A percentile compares a stretch with the other conserved stretches of the same genome.
Conservation (phyloP, 2,888 invertebrate species). For the Drosophila mayaguana region DNA sequence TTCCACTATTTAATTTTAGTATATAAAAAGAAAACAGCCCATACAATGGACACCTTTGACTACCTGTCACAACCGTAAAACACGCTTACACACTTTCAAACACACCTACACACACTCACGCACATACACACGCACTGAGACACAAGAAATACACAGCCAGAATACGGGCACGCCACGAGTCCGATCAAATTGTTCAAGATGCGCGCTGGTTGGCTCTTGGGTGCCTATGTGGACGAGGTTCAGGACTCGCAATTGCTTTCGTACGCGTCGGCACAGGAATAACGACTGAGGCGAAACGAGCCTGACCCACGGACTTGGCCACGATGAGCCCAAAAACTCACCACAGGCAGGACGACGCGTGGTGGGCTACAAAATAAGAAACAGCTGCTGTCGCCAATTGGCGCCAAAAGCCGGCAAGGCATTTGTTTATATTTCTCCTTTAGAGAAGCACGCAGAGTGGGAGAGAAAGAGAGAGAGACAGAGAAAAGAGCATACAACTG, state of each 20-base stretch:
- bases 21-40: not conserved
- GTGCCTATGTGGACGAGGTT: conserved; percentile 29
- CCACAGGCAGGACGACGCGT: conserved; percentile 42
- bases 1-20: not conserved
- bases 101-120: conserved; percentile 17
- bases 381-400: conserved; percentile 40
- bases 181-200: conserved; percentile 33
- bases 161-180: conserved; percentile 19
- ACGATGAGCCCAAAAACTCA: conserved; percentile 42
- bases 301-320: conserved; percentile 36
- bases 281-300: conserved; percentile 68
- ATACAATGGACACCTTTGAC: conserved; percentile 20
- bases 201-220: conserved; percentile 15
- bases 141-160: conserved; percentile 36
- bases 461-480: not conserved
- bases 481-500: not conserved
- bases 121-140: conserved; percentile 12
- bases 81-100: conserved; percentile 16
- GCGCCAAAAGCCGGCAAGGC: conserved; percentile 61
- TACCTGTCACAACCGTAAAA: conserved; percentile 48
- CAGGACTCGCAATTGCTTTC: conserved; percentile 51
- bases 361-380: conserved; percentile 46
- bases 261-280: conserved; percentile 72
- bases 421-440: conserved; percentile 54
- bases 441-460: not conserved